Evolutionary conservation across 2,888 invertebrate species (phyloP).

Genomic region (Shargacucullia verbasci): DNA sequence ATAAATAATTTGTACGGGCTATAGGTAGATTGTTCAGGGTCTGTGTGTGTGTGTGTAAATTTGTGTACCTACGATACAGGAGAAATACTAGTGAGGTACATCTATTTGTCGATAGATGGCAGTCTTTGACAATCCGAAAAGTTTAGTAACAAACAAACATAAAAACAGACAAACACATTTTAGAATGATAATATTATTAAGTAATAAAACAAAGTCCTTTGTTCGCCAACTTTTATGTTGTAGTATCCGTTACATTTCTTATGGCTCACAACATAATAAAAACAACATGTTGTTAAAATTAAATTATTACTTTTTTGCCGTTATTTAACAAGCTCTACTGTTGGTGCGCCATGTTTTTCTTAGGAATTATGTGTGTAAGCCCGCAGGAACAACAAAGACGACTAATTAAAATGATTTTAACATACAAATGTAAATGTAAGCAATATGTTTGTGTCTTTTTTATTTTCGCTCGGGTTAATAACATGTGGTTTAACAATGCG

Average conservation of each 20-base stretch:
- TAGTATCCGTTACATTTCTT: slow-evolving; percentile 40
- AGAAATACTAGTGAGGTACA: too few species aligned
- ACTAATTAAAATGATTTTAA: slow-evolving; percentile 48
- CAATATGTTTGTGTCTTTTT: slow-evolving; percentile 24
- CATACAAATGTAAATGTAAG: slow-evolving; percentile 39
- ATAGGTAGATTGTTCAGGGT: too few species aligned
- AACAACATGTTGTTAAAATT: slow-evolving; percentile 40
- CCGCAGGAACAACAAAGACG: slow-evolving; percentile 44
- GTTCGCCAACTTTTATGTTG: slow-evolving; percentile 32
- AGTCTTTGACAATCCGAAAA: too few species aligned
- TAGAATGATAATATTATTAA: slow-evolving; percentile 8
- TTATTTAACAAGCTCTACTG: slow-evolving; percentile 40
- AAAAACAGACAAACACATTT: slow-evolving; percentile 5
- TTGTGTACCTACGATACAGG: too few species aligned
- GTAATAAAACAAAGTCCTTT: slow-evolving; percentile 45
- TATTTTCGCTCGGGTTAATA: slow-evolving; percentile 1
- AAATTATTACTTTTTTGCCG: slow-evolving; percentile 53
- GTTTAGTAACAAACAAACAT: slow-evolving; percentile 1
- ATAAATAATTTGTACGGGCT: too few species aligned
- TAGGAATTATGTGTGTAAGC: slow-evolving; percentile 53
- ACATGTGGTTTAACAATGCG: not conserved
- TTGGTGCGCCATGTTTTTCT: slow-evolving; percentile 41
- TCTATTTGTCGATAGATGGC: too few species aligned
- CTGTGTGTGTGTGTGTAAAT: too few species aligned
- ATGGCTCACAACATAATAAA: slow-evolving; percentile 32